Percentiles rank a stretch among this genome's conserved stretches.
phyloP scores from a whole-genome alignment of 2,113 vertebrate genomes.

The Callionymus lyra region DNA sequence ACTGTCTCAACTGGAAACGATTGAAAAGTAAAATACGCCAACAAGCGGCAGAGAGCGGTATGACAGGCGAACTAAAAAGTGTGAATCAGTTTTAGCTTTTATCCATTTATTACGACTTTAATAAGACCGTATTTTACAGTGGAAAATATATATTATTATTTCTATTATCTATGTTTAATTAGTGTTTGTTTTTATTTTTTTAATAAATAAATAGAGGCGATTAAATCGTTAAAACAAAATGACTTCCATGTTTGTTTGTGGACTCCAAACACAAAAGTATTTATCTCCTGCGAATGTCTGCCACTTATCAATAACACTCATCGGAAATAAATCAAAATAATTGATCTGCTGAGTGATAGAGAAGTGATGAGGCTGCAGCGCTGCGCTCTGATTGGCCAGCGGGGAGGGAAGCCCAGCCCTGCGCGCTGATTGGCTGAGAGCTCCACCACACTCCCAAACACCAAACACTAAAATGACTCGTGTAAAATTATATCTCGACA shows the following conservation, averaged over 20 bases:
- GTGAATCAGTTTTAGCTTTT: too few relatives aligned
- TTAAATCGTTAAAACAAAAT: too few relatives aligned
- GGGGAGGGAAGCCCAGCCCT: conserved; percentile 56
- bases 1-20: conserved; percentile 20
- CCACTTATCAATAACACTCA: background rate
- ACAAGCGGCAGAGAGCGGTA: conserved; percentile 63
- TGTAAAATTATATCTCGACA: conserved; percentile 67
- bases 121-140: too few relatives aligned
- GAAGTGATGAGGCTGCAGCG: background rate
- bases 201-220: too few relatives aligned
- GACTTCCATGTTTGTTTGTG: too few relatives aligned
- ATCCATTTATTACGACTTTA: too few relatives aligned
- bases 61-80: conserved; percentile 19
- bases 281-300: background rate
- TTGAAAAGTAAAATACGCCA: conserved; percentile 72
- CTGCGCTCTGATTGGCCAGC: background rate
- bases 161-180: too few relatives aligned
- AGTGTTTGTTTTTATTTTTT: too few relatives aligned
- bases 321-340: too few relatives aligned
- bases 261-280: too few relatives aligned
- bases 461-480: conserved; percentile 67
- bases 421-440: conserved; percentile 56
- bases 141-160: too few relatives aligned
- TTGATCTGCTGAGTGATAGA: background rate
- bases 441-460: conserved; percentile 51